Conservation (phyloP, 1,140 invertebrate species). For the Gonatopus flavifemur region DNA sequence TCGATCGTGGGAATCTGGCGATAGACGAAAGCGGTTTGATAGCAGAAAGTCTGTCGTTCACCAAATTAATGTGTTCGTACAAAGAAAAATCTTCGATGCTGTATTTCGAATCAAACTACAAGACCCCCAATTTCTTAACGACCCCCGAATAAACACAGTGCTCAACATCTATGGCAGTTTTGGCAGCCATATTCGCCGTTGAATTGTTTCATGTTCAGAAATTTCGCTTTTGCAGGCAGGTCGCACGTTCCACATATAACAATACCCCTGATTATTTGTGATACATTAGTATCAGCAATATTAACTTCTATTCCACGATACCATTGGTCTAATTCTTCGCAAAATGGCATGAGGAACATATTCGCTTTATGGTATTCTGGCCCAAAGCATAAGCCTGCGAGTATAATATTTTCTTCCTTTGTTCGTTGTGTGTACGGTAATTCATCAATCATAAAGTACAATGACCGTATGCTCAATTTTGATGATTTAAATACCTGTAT, state of each 20-base stretch:
- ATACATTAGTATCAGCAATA: neutral
- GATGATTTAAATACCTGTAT: no score
- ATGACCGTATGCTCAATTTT: no score
- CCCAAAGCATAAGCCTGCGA: no score
- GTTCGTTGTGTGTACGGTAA: neutral
- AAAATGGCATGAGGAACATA: no score
- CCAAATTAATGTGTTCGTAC: neutral
- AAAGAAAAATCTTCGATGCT: slow-evolving; percentile 12
- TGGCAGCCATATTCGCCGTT: neutral
- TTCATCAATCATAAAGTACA: neutral
- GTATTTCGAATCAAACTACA: slow-evolving; percentile 17
- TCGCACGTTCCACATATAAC: neutral
- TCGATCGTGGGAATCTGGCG: slow-evolving; percentile 15
- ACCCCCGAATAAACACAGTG: slow-evolving; percentile 4
- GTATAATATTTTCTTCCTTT: no score
- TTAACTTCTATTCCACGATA: neutral
- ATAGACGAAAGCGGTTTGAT: slow-evolving; percentile 17
- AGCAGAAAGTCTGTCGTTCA: slow-evolving; percentile 6
- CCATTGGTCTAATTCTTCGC: neutral
- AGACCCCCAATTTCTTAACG: neutral
- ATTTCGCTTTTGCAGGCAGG: neutral
- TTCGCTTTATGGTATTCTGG: no score
- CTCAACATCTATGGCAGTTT: slow-evolving; percentile 2
- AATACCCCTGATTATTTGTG: neutral
- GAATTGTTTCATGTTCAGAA: neutral